Evolutionary conservation across 2,888 invertebrate species (phyloP), one percentile per base, ranked within the genome.

Genomic region (Pristionchus maxplancki): DNA sequence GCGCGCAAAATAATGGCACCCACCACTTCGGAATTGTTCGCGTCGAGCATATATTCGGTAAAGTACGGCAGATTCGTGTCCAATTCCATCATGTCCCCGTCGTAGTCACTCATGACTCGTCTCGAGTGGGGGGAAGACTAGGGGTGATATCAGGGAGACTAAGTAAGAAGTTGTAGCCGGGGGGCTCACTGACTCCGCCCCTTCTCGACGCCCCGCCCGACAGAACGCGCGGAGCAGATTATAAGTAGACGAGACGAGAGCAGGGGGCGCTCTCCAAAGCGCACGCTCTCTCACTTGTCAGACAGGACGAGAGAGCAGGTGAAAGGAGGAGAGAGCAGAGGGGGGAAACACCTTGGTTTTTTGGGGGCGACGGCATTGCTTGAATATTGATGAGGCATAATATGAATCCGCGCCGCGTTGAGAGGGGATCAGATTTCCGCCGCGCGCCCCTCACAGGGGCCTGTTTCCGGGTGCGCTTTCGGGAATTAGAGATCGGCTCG

Each of bases 301-400:
- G 1, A 64, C 9, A 67, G 28, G 11, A 31, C 58, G 58, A 11
- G 64, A 31, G 64, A 58, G 9, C 20, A n/a, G 4, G 58, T 9
- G n/a, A n/a, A 4, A 53, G 6, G 17, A 17, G n/a, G 53, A 31
- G 67, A 28, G 67, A 24, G 1, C 4, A 28, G 28, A 13, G n/a
- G 24, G 37, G 24, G 8, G 34, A 71, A 71, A 71, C 71, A 71
- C 37, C 31, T 17, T 2, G 1, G 2, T 71, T 71, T 71, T 71
- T 71, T 71, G 37, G 37, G 6, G 71, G 71, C 37, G 5, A 37
- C 71, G 71, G 20, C 20, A 15, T 17, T 2, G 6, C 31, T 0
- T 71, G 71, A 71, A 71, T 71, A 71, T 71, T 71, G 71, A 71
- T 71, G 71, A 40, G 71, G 71, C 37, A 71, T 71, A 71, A 71